Evolutionary conservation across 2,888 invertebrate genomes (phyloP), one percentile per base, ranked within the genome.

Genomic region (Lasius platythorax): DNA sequence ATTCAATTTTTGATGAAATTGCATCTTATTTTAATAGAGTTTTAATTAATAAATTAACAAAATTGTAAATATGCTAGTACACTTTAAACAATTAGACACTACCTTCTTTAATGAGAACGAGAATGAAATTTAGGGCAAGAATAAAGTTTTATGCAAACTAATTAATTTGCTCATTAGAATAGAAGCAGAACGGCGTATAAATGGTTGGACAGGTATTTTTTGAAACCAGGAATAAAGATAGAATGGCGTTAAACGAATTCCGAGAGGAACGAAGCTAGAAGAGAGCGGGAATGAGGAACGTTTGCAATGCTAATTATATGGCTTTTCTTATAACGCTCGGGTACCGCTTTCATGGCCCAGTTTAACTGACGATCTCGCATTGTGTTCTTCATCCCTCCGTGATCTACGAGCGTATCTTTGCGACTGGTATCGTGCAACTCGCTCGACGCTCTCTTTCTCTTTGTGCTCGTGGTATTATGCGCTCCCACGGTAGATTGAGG

Each of bases 281-380:
- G 78, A 68, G 85, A 84, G 74, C 30, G 53, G 40, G 50, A 68
- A 58, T n/a, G 18, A 43, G 84, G 30, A 43, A 81, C 84, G 88
- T 91, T 88, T 87, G 91, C 87, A 88, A 92, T 92, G 92, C 91
- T 92, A 92, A 93, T 93, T 93, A 90, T 89, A 87, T 89, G 84
- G 87, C 90, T 89, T 86, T 91, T 91, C 89, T 91, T 90, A 86
- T 87, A 86, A 88, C 88, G 75, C 87, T 89, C 83, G 68, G 61
- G 61, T 81, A 87, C 87, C 88, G 87, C 85, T 89, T 87, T 89
- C 87, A 84, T 85, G 85, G 68, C 82, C 86, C 86, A 78, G 85
- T 87, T 68, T 75, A 88, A 86, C 83, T 79, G 84, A 81, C 82
- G 84, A 82, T 86, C 85, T 87, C 82, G 85, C 84, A 89, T 90